Evolutionary conservation across 1,140 invertebrate genomes (phyloP), one percentile per base, ranked within the genome.

Genomic region (Aphidius ervi): DNA sequence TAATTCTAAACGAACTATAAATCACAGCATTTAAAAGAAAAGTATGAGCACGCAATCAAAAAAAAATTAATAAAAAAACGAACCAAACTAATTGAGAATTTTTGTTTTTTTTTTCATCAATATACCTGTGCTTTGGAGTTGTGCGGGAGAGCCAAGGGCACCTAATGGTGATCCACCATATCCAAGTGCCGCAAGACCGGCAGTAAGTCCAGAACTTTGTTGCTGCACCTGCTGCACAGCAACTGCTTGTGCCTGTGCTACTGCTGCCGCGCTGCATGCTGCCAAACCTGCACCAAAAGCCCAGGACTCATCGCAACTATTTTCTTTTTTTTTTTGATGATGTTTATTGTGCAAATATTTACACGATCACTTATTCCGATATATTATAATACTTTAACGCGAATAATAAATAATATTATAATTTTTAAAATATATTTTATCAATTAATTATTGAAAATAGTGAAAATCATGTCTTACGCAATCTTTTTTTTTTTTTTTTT

Each of bases 201-300:
- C 78, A 59, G 77, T 75, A 42, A 80, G 66, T 77, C 77, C 78
- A 59, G 78, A 75, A 54, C 76, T 72, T 69, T 80, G 78, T 63
- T 80, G 78, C 56, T 80, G 78, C 61, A 75, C 78, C 69, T 80
- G 78, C 61, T 80, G 78, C 42, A 78, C 77, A 41, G 78, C 78
- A 60, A 79, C 78, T 49, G 77, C 77, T 61, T 80, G 78, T 60
- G 77, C 78, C 65, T 79, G 77, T 49, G 76, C 78, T 65, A 77
- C 77, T 49, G 76, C 77, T 57, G 77, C 77, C 67, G 78, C 76
- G 68, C 75, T 80, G 75, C 78, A 79, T 63, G 77, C 77, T 47
- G 78, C 78, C 60, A 80, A 67, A 80, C 78, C 78, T 80, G 76
- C 76, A 77, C 76, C 76, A 73, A 77, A 76, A 72, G 72, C 75